These are phyloP conservation scores for Leucozona laternaria DNA, from an alignment of 2,888 invertebrate species.

Conservation along the genomic window DNA sequence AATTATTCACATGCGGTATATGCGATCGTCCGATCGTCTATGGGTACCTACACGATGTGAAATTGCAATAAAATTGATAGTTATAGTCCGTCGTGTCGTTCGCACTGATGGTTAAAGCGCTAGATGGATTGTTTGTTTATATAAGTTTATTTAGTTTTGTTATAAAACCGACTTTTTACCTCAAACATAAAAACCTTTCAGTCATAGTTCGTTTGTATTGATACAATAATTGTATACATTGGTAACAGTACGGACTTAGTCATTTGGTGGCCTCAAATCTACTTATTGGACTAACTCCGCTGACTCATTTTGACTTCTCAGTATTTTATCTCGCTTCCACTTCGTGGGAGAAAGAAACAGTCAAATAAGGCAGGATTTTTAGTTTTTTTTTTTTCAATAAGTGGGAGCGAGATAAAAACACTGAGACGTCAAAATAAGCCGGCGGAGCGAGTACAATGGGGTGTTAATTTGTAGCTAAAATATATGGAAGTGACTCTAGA, in stretches of 20 bases:
- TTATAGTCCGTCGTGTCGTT: slow-evolving; percentile 12
- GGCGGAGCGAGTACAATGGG: no score
- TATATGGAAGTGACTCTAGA: no score
- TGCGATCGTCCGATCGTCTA: slow-evolving; percentile 18
- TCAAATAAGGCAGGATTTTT: no score
- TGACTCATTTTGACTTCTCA: no score
- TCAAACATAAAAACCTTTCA: slow-evolving; percentile 5
- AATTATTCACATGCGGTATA: slow-evolving; percentile 61
- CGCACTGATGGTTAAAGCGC: slow-evolving; percentile 14
- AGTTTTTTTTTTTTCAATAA: no score
- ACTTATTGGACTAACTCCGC: no score
- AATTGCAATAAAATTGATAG: slow-evolving; percentile 49
- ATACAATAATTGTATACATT: not conserved
- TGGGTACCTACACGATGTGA: slow-evolving; percentile 50
- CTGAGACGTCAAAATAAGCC: no score
- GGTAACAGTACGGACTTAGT: not conserved
- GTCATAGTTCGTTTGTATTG: not conserved
- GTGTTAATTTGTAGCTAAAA: no score
- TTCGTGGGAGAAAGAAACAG: no score
- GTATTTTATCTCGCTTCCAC: no score
- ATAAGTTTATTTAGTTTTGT: slow-evolving; percentile 31
- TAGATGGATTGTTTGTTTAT: slow-evolving; percentile 38
- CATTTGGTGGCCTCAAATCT: not conserved
- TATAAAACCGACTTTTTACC: slow-evolving; percentile 40
- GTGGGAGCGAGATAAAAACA: no score